Evolutionary conservation across 92 coral and sea anemone genomes (phyloP).

Genomic region (Parazoanthus darwini): DNA sequence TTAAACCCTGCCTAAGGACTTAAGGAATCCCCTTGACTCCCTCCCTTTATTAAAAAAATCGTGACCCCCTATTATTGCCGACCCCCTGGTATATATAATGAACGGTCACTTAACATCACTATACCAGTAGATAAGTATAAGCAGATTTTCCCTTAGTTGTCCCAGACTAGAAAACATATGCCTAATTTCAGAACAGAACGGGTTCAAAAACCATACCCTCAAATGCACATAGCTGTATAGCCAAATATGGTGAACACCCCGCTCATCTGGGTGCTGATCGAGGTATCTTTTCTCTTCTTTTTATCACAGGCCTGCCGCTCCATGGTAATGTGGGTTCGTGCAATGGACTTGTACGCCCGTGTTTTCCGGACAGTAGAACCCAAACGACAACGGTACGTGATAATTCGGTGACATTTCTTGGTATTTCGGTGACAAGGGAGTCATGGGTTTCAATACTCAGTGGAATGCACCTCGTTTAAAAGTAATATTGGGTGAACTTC

Average conservation of each 20-base stretch:
- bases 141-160: background rate
- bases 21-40: too few species aligned
- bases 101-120: background rate
- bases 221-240: background rate
- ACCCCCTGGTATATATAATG: too few species aligned
- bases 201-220: background rate
- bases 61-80: too few species aligned
- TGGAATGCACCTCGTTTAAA: too few species aligned
- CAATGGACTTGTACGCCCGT: slow-evolving; percentile 95
- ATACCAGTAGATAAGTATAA: background rate
- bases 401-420: too few species aligned
- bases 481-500: too few species aligned
- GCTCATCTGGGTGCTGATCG: background rate
- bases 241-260: background rate
- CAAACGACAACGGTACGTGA: slow-evolving; percentile 73
- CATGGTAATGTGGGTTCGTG: slow-evolving; percentile 99
- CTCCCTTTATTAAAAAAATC: too few species aligned
- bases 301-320: slow-evolving; percentile 84
- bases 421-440: too few species aligned
- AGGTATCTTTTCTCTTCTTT: background rate
- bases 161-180: too few species aligned
- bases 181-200: too few species aligned
- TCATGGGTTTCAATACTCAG: background rate
- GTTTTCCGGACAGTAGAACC: slow-evolving; percentile 97
- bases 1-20: too few species aligned